Conservation (phyloP, 2,113 vertebrate species). For the Perca schrenkii region DNA sequence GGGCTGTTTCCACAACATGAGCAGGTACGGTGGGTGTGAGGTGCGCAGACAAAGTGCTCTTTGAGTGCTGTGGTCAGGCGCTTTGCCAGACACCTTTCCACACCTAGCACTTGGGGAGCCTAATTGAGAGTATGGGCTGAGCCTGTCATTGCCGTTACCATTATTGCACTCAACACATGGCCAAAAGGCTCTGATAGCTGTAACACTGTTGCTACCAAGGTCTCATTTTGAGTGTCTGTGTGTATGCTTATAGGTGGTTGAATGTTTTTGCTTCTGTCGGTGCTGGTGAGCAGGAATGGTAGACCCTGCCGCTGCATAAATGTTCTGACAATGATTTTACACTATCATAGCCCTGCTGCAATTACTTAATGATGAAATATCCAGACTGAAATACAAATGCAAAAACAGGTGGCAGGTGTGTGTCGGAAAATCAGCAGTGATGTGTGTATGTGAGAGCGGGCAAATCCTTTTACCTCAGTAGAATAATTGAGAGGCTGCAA, state of each 20-base stretch:
- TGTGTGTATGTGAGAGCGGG: not conserved
- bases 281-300: constrained; percentile 25
- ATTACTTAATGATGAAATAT: constrained; percentile 45
- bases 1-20: constrained; percentile 77
- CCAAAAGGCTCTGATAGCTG: constrained; percentile 69
- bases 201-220: constrained; percentile 63
- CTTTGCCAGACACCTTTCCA: constrained; percentile 86
- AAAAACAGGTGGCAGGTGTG: constrained; percentile 63
- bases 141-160: constrained; percentile 74
- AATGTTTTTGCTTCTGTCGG: constrained; percentile 74
- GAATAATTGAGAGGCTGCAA: constrained; percentile 56
- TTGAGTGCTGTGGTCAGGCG: constrained; percentile 86
- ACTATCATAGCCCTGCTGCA: constrained; percentile 31
- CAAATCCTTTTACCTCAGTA: constrained; percentile 13
- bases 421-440: constrained; percentile 32
- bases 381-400: constrained; percentile 46
- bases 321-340: constrained; percentile 55
- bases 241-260: constrained; percentile 47
- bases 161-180: constrained; percentile 80
- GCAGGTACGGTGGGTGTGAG: constrained; percentile 85
- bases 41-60: constrained; percentile 86
- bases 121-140: constrained; percentile 77
- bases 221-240: constrained; percentile 27
- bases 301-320: constrained; percentile 50
- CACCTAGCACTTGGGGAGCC: constrained; percentile 83